phyloP scores from a whole-genome alignment of 2,113 vertebrate genomes.

The Lamprologus ornatipinnis region DNA sequence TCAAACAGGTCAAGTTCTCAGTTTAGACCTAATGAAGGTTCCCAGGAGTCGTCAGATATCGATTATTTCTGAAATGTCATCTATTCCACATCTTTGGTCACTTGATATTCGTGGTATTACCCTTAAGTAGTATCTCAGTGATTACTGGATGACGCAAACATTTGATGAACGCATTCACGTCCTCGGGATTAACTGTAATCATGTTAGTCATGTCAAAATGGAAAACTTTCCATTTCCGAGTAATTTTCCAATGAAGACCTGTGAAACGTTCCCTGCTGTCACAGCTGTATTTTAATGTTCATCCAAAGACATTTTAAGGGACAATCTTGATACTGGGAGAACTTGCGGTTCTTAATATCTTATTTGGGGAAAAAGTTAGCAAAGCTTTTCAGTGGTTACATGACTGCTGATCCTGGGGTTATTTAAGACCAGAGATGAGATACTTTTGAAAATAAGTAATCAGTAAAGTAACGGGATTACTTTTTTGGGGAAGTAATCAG shows the following conservation, averaged over 20 bases:
- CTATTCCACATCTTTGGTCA: neutral
- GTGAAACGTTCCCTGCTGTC: neutral
- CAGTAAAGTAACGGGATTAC: too few relatives aligned
- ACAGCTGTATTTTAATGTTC: accelerated
- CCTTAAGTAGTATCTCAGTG: neutral
- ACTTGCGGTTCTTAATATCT: accelerated
- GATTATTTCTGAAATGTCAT: neutral
- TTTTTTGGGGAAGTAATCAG: too few relatives aligned
- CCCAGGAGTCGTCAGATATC: neutral
- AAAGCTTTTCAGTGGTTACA: neutral
- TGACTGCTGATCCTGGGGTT: neutral
- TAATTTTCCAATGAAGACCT: neutral
- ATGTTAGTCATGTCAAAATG: neutral
- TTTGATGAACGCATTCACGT: neutral
- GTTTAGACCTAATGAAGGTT: neutral
- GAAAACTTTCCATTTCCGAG: neutral
- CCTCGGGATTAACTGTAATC: neutral
- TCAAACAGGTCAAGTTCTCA: neutral
- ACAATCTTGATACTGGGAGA: neutral
- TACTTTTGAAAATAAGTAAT: too few relatives aligned
- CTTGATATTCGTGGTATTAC: neutral
- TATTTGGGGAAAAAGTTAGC: neutral
- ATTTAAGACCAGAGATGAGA: neutral
- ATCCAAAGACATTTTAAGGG: neutral
- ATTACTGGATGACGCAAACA: neutral